Evolutionary conservation across 2,797 vertebrate genomes (phyloP), one percentile per base, ranked within the genome.

Genomic region (Danionella dracula): DNA sequence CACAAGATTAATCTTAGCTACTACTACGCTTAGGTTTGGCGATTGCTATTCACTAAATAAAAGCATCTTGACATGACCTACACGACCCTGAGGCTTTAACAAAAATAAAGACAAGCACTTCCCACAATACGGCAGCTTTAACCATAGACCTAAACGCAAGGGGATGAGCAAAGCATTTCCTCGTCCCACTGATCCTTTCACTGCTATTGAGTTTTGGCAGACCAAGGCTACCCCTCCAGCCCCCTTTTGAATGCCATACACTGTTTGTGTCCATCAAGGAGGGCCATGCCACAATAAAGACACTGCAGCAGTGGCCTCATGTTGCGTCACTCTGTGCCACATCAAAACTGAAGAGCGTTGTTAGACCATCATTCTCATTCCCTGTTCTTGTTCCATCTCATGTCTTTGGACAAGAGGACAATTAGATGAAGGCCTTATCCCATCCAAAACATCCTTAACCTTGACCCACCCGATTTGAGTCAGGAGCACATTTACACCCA

Each of bases 121-220:
- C 56, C 59, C 67, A 54, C 61, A 67, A 45, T 48, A 41, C 51
- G 19, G 23, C 48, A 10, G 27, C 56, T 62, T 65, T 49, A 63
- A 75, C 70, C 67, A 75, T 59, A 50, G 63, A 68, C 34, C 42
- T 21, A 55, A 75, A 68, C 17, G 16, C 35, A 44, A 68, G 55
- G 51, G 8, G 35, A 66, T 76, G 70, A 74, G 67, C 70, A 63
- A 71, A 77, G 75, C 76, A 69, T 71, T 78, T 76, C 75, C 51
- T 17, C 27, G 59, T 54, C 73, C 64, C 16, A 55, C 21, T 66
- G 61, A 69, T 70, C 63, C 45, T 42, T 12, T 9, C 17, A 70
- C 75, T 55, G 50, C 61, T 61, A 9, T 29, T 17, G 65, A 73
- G 49, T 58, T 9, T 49, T 66, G 73, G 49, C 60, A 70, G 44